A percentile compares a stretch with the other conserved stretches of the same genome.
Evolutionary conservation across 2,113 vertebrate genomes (phyloP).

Genomic region (Paedocypris sp.): DNA sequence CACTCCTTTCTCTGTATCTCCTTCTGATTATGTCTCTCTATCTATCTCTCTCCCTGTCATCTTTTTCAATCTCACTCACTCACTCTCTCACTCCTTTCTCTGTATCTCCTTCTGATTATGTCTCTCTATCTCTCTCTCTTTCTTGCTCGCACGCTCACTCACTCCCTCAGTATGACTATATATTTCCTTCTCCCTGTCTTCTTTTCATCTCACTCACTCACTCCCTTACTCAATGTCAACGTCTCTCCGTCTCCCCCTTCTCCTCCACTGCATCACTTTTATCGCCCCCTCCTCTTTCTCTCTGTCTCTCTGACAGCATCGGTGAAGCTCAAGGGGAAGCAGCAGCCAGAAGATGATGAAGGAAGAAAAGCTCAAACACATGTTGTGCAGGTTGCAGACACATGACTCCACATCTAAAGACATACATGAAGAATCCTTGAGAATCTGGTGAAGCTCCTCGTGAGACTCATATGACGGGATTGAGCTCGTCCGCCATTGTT

Average conservation of each 20-base stretch:
- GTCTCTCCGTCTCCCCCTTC: slow-evolving; percentile 19
- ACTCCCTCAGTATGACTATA: slow-evolving; percentile 10
- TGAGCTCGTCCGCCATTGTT: too few relatives aligned
- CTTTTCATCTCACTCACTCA: slow-evolving; percentile 12
- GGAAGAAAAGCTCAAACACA: neutral
- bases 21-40: too few relatives aligned
- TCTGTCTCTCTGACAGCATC: neutral
- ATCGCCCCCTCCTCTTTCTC: slow-evolving; percentile 12
- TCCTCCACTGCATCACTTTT: slow-evolving; percentile 12
- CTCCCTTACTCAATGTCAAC: slow-evolving; percentile 13
- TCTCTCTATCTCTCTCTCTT: neutral
- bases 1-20: slow-evolving; percentile 25
- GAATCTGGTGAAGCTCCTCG: too few relatives aligned
- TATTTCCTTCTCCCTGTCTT: slow-evolving; percentile 8
- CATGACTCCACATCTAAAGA: too few relatives aligned
- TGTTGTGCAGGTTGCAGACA: neutral
- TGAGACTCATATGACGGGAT: too few relatives aligned
- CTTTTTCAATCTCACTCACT: too few relatives aligned
- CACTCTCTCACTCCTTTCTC: too few relatives aligned
- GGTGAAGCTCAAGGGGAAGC: neutral
- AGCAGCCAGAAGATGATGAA: neutral
- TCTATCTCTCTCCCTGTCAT: too few relatives aligned
- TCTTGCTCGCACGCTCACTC: slow-evolving; percentile 20
- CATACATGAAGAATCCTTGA: too few relatives aligned
- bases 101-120: too few relatives aligned